phyloP scores from a whole-genome alignment of 2,113 vertebrate genomes.

The Cairina moschata region DNA sequence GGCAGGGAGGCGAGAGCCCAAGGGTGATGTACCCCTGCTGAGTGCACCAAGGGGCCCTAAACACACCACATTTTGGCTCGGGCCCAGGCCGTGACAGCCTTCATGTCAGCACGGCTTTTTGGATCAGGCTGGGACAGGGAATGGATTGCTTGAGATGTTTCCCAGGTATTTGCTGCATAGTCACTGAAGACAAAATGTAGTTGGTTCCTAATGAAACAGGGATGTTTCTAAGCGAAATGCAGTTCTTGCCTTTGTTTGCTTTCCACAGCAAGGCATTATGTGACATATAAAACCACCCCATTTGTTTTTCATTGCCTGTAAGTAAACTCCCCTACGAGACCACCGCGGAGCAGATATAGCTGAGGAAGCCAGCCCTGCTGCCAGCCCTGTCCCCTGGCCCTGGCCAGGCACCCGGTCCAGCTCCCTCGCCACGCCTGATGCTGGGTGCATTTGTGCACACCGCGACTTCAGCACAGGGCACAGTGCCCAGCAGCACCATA shows the following conservation, averaged over 20 bases:
- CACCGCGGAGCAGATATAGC: constrained; percentile 14
- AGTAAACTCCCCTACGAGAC: constrained; percentile 16
- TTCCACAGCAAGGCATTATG: not conserved
- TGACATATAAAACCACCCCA: constrained; percentile 5
- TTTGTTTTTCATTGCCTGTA: constrained; percentile 53
- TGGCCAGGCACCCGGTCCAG: not conserved
- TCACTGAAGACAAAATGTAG: constrained; percentile 28
- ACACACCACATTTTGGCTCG: not conserved
- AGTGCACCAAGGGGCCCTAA: constrained; percentile 8
- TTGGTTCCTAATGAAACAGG: constrained; percentile 38
- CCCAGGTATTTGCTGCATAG: constrained; percentile 52
- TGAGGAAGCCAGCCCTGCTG: not conserved
- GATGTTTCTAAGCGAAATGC: constrained; percentile 15
- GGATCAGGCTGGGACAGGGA: not conserved
- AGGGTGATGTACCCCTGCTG: constrained; percentile 21
- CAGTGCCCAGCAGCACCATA: not conserved
- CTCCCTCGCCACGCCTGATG: not conserved
- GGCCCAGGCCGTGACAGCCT: not conserved
- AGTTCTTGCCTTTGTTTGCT: constrained; percentile 42
- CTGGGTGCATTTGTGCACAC: not conserved
- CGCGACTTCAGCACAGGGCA: not conserved
- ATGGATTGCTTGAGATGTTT: constrained; percentile 37
- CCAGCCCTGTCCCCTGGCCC: not conserved
- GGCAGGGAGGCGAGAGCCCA: not conserved
- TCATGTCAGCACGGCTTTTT: not conserved